Conservation (phyloP, 2,888 invertebrate species). For the Anagyrus pseudococci region DNA sequence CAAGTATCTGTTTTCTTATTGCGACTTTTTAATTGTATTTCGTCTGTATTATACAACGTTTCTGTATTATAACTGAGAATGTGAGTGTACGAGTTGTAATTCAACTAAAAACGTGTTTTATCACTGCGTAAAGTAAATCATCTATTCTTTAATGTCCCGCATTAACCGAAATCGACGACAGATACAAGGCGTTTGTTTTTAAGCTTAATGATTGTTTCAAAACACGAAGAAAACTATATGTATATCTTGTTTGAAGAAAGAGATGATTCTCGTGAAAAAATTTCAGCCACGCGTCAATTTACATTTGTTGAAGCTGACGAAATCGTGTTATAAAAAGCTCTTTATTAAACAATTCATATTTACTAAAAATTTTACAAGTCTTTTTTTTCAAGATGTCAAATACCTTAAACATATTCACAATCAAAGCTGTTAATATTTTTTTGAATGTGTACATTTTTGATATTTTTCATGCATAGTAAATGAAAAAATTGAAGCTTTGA, state of each 20-base stretch:
- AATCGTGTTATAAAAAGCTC: conserved; percentile 40
- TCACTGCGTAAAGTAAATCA: conserved; percentile 30
- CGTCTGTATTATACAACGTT: conserved; percentile 36
- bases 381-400: conserved; percentile 26
- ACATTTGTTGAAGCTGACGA: conserved; percentile 39
- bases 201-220: conserved; percentile 36
- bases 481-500: conserved; percentile 20
- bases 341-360: conserved; percentile 41
- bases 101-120: conserved; percentile 24
- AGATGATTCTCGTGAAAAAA: conserved; percentile 12
- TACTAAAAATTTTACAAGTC: conserved; percentile 31
- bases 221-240: conserved; percentile 37
- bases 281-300: conserved; percentile 31
- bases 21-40: conserved; percentile 32
- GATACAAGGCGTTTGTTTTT: conserved; percentile 36
- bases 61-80: conserved; percentile 38
- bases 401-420: conserved; percentile 11
- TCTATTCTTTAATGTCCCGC: conserved; percentile 14
- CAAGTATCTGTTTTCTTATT: conserved; percentile 30
- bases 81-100: conserved; percentile 30
- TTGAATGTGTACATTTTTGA: background rate
- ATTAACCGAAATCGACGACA: conserved; percentile 18
- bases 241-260: conserved; percentile 39
- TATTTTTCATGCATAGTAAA: background rate
- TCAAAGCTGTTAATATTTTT: conserved; percentile 22